phyloP scores from a whole-genome alignment of 2,797 vertebrate species.

The Oophaga sylvatica region DNA sequence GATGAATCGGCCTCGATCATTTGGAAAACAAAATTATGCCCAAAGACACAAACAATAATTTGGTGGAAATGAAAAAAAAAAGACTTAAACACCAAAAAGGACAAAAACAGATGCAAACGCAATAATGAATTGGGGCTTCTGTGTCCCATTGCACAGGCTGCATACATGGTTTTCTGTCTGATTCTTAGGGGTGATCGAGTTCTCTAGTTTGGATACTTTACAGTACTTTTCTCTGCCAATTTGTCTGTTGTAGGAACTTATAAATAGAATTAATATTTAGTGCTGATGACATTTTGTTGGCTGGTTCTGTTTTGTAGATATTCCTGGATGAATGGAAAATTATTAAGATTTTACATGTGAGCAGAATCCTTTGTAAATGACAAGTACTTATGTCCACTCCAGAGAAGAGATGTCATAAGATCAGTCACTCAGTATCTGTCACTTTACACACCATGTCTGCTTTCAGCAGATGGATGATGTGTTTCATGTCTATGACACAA shows the following conservation, averaged over 20 bases:
- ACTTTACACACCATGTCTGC: slow-evolving; percentile 3
- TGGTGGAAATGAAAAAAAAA: too few relatives aligned
- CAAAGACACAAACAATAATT: too few relatives aligned
- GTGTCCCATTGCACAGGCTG: too few relatives aligned
- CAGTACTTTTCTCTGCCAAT: background rate
- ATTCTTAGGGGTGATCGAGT: too few relatives aligned
- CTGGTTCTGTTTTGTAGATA: background rate
- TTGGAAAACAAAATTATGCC: too few relatives aligned
- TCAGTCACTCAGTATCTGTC: slow-evolving; percentile 14
- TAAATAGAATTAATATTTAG: background rate
- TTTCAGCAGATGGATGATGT: background rate
- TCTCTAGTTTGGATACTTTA: background rate
- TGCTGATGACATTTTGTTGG: background rate
- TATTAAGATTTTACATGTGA: background rate
- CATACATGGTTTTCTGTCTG: too few relatives aligned
- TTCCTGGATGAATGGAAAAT: background rate
- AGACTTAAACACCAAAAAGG: too few relatives aligned
- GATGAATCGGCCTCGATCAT: too few relatives aligned
- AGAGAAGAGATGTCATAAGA: slow-evolving; percentile 32
- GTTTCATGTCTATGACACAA: background rate
- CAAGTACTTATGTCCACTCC: background rate
- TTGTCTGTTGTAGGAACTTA: background rate
- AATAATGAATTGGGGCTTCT: too few relatives aligned
- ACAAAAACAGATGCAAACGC: too few relatives aligned
- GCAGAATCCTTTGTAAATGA: background rate